phyloP scores from a whole-genome alignment of 2,797 vertebrate genomes.

The Siniperca undulata region DNA sequence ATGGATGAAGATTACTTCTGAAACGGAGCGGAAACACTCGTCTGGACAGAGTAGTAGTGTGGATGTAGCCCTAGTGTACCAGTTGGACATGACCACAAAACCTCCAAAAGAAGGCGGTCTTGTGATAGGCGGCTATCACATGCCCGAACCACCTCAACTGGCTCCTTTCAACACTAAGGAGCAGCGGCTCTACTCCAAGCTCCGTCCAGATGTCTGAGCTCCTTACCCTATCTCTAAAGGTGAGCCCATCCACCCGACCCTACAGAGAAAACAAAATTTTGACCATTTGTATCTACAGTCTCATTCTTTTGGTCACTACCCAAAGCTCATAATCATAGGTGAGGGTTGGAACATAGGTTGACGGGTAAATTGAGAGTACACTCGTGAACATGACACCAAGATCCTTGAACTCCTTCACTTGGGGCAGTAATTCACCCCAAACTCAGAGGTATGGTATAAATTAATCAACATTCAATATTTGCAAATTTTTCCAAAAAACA shows the following conservation, averaged over 20 bases:
- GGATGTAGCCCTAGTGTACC: too few relatives aligned
- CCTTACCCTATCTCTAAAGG: neutral
- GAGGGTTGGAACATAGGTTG: neutral
- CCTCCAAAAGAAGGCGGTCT: too few relatives aligned
- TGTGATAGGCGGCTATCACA: too few relatives aligned
- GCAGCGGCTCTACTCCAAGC: neutral
- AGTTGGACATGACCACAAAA: too few relatives aligned
- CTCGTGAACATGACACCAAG: neutral
- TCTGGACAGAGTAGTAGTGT: too few relatives aligned
- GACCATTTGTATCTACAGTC: neutral
- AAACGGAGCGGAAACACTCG: too few relatives aligned
- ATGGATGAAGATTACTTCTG: too few relatives aligned
- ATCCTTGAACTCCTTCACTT: neutral
- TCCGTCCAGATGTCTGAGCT: too few relatives aligned
- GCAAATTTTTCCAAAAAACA: neutral
- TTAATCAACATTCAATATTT: neutral
- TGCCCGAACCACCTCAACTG: neutral
- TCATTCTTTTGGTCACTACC: neutral
- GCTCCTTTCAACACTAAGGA: neutral
- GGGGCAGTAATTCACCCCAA: too few relatives aligned
- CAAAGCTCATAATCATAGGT: too few relatives aligned
- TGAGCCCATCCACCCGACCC: neutral
- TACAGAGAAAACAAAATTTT: neutral
- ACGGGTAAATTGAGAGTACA: neutral
- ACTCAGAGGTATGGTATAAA: neutral